Evolutionary conservation across 2,888 invertebrate species (phyloP), one percentile per base, ranked within the genome.

Genomic region (Himalopsyche anomala): DNA sequence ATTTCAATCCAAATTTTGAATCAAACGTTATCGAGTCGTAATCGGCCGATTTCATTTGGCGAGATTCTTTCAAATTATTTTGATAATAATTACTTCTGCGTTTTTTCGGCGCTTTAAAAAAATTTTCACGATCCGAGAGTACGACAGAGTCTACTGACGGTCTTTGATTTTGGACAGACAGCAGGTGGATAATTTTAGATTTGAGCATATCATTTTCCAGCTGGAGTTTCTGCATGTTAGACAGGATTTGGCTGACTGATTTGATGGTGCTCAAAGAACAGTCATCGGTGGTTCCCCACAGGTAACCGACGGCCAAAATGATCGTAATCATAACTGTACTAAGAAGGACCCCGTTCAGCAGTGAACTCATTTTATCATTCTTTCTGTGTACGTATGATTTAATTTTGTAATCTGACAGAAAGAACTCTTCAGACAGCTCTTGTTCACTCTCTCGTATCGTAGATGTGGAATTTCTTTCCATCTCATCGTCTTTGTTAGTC

Each of bases 241-340:
- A 92, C 84, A 93, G 89, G 87, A 93, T 91, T 90, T 93, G 92
- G 88, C 93, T 93, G 15, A 93, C 91, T 86, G 92, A 92, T 79
- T 92, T 92, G 86, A 91, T 89, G 80, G 91, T 90, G 74, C 91
- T 91, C 85, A 91, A 88, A 36, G 90, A 89, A 89, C 93, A 93
- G 86, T 93, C 93, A 89, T 93, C 91, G 89, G 91, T 92, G 45
- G 91, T 92, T 80, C 93, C 93, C 93, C 93, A 93, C 91, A 93
- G 92, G 89, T 93, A 93, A 2, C 93, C 93, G 79, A 93, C 91
- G 56, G 93, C 93, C 38, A 93, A 91, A 28, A 93, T 93, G 45
- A 92, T 92, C 28, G 93, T 93, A 42, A 92, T 93, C 85, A 93
- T 92, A 28, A 93, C 91, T 90, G 93, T 93, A 42, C 93, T 93